A percentile compares a stretch with the other conserved stretches of the same genome.
These are phyloP conservation scores for Ceratina australensis DNA, from an alignment of 1,140 invertebrate genomes.

Conservation along the genomic window DNA sequence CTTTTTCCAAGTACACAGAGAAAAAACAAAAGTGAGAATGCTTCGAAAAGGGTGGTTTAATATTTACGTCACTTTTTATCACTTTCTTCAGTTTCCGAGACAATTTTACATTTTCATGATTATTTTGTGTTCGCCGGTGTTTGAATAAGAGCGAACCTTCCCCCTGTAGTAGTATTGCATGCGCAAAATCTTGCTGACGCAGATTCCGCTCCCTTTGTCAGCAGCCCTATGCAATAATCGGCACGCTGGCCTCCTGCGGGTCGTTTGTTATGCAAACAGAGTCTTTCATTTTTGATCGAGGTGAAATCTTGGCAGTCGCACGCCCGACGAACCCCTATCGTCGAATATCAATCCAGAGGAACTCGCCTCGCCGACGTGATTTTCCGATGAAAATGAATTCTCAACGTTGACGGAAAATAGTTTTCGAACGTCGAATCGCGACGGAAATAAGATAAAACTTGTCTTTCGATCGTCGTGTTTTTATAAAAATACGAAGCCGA, in stretches of 20 bases:
- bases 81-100: neutral
- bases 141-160: neutral
- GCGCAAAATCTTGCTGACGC: conserved; percentile 21
- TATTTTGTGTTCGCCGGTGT: neutral
- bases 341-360: conserved; percentile 1
- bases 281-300: conserved; percentile 32
- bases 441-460: too few species aligned
- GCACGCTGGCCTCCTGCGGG: conserved; percentile 32
- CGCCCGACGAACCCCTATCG: neutral
- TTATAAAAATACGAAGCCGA: too few species aligned
- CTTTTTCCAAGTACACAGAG: too few species aligned
- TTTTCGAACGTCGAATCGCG: neutral
- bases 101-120: neutral
- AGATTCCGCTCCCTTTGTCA: conserved; percentile 20
- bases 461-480: too few species aligned
- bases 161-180: neutral
- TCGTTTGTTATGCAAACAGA: conserved; percentile 49
- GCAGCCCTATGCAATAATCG: conserved; percentile 37
- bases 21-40: neutral
- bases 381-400: neutral
- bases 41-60: neutral
- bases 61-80: neutral
- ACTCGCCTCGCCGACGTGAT: neutral
- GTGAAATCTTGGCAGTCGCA: conserved; percentile 11
- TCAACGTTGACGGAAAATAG: too few species aligned